These are phyloP conservation scores for Caiman crocodilus DNA, from an alignment of 2,797 vertebrate species.

Conservation along the genomic window DNA sequence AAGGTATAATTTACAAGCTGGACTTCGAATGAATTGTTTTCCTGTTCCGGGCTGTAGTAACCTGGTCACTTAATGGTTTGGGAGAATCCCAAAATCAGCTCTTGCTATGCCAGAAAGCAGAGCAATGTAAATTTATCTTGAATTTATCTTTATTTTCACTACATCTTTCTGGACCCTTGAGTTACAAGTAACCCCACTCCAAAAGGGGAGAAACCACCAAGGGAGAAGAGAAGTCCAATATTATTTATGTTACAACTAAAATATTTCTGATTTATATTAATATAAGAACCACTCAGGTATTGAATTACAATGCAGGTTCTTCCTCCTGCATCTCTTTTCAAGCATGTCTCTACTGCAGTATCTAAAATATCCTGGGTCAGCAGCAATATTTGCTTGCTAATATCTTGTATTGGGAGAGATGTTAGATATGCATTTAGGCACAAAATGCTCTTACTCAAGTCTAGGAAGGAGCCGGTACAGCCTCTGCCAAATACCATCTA, in stretches of 20 bases:
- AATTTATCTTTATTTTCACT: background rate
- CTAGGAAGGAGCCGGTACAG: too few relatives aligned
- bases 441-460: too few relatives aligned
- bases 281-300: background rate
- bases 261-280: background rate
- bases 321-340: background rate
- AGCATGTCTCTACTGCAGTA: background rate
- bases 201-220: background rate
- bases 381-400: too few relatives aligned
- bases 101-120: background rate
- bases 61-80: background rate
- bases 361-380: background rate
- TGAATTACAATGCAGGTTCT: background rate
- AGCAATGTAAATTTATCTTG: background rate
- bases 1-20: constrained; percentile 57
- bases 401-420: too few relatives aligned
- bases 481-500: too few relatives aligned
- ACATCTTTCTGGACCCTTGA: background rate
- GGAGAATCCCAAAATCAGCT: background rate
- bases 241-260: background rate
- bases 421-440: too few relatives aligned
- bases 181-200: background rate
- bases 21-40: constrained; percentile 38
- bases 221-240: background rate
- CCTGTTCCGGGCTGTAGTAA: constrained; percentile 47